Base-by-base conservation (phyloP, 2,888 invertebrate genomes). In the Chalcosyrphus nemorum region DNA sequence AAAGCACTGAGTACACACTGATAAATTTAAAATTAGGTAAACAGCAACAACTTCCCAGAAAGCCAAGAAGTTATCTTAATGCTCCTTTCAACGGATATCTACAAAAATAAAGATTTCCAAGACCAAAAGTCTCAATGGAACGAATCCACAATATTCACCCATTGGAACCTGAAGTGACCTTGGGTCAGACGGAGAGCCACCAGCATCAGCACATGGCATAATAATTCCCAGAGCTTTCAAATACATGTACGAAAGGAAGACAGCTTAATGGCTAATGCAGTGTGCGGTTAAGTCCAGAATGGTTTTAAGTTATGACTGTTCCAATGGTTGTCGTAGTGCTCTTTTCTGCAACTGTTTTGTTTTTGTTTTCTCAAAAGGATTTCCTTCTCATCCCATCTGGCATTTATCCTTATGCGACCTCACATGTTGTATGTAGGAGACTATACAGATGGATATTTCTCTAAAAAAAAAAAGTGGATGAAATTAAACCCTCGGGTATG, bases 201-300 rank as follows among this genome's bases (percentile, higher is more conserved):
- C n/a, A n/a, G n/a, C n/a, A n/a, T n/a, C 80, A 43, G 78, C 84
- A 84, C 74, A 70, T 84, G 74, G 52, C 68, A 80, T 80, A 74
- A 84, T 80, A 78, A 80, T 80, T 84, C 84, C 80, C 80, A 57
- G 19, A 84, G 68, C 84, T 84, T 84, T 84, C 84, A 80, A 68
- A 74, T 74, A 65, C 74, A 84, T 70, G 61, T 59, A 43, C 68
- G 52, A 59, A 70, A 57, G 65, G 50, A 75, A 74, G 74, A 74
- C 84, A 84, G 74, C 74, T 84, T 84, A 80, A 84, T 80, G 68
- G 84, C 84, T 84, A 84, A 84, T 84, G 74, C 78, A n/a, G n/a
- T 74, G 66, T 84, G 84, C 78, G 84, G 84, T 84, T 84, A 65
- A 75, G 84, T 84, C 68, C 63, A 80, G 84, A 75, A 84, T 70